Evolutionary conservation across 2,113 vertebrate species (phyloP).

Genomic region (Megaceryle maxima): DNA sequence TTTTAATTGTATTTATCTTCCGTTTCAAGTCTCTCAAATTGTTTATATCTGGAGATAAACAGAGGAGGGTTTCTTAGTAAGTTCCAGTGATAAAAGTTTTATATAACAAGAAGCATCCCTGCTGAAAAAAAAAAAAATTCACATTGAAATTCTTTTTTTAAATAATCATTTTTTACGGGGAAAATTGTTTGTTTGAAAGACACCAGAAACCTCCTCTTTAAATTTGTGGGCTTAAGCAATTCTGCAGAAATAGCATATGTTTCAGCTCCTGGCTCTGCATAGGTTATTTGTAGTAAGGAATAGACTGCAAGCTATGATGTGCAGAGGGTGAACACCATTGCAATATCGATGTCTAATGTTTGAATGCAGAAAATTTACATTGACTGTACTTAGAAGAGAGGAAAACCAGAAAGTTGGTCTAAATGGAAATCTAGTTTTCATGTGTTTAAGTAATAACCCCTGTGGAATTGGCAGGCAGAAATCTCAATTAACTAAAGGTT

Average conservation of each 20-base stretch:
- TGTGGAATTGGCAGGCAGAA: slow-evolving; percentile 56
- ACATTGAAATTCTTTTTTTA: background rate
- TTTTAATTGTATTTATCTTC: background rate
- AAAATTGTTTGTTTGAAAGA: background rate
- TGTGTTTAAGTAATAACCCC: slow-evolving; percentile 66
- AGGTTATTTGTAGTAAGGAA: background rate
- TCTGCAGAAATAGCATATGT: background rate
- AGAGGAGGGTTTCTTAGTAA: background rate
- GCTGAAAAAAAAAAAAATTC: background rate
- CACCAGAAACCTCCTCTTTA: background rate
- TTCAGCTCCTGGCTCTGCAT: background rate
- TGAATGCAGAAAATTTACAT: slow-evolving; percentile 21
- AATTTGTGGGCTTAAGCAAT: background rate
- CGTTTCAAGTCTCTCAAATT: background rate
- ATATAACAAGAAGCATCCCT: background rate
- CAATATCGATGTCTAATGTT: background rate
- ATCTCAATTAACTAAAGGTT: slow-evolving; percentile 68
- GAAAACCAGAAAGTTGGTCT: slow-evolving; percentile 26
- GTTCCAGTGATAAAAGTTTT: background rate
- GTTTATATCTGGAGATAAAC: background rate
- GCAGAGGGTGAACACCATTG: background rate
- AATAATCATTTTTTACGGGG: background rate
- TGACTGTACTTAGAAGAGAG: slow-evolving; percentile 7
- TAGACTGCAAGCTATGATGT: background rate
- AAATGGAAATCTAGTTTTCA: slow-evolving; percentile 61